These are phyloP conservation scores for Pachliopta kotzebuea DNA, from an alignment of 2,888 invertebrate genomes.

Conservation along the genomic window DNA sequence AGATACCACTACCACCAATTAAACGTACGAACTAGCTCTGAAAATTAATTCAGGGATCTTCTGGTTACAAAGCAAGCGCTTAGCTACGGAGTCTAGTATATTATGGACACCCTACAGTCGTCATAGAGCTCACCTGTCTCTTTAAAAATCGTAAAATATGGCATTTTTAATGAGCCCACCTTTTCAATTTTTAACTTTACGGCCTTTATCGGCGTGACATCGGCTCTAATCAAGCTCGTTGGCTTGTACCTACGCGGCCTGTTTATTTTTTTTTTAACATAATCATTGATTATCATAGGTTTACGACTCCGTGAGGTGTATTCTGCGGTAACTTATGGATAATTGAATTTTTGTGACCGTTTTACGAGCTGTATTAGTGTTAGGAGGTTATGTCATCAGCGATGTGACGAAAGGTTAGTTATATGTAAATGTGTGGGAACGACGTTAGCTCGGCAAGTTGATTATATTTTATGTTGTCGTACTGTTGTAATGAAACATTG, in stretches of 20 bases:
- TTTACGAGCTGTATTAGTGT: conserved; percentile 41
- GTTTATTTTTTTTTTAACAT: conserved; percentile 44
- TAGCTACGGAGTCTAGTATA: not conserved
- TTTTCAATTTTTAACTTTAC: conserved; percentile 78
- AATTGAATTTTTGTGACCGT: conserved; percentile 59
- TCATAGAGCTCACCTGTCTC: conserved; percentile 71
- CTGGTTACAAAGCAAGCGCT: not conserved
- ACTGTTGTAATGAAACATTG: conserved; percentile 15
- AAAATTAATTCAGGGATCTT: not conserved
- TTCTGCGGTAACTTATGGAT: conserved; percentile 47
- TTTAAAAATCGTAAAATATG: conserved; percentile 76
- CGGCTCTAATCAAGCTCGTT: conserved; percentile 71
- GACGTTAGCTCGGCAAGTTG: conserved; percentile 2
- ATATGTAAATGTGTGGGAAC: conserved; percentile 32
- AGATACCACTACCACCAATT: not conserved
- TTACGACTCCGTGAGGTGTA: conserved; percentile 53
- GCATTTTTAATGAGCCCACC: conserved; percentile 77
- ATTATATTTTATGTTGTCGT: conserved; percentile 24
- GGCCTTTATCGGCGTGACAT: conserved; percentile 78
- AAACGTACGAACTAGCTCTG: not conserved
- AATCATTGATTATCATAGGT: conserved; percentile 67
- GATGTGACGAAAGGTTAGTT: conserved; percentile 26
- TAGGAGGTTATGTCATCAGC: conserved; percentile 9
- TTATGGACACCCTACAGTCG: conserved; percentile 54
- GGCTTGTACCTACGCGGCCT: conserved; percentile 48